Evolutionary conservation across 2,113 vertebrate species (phyloP).

Genomic region (Cettia cetti): DNA sequence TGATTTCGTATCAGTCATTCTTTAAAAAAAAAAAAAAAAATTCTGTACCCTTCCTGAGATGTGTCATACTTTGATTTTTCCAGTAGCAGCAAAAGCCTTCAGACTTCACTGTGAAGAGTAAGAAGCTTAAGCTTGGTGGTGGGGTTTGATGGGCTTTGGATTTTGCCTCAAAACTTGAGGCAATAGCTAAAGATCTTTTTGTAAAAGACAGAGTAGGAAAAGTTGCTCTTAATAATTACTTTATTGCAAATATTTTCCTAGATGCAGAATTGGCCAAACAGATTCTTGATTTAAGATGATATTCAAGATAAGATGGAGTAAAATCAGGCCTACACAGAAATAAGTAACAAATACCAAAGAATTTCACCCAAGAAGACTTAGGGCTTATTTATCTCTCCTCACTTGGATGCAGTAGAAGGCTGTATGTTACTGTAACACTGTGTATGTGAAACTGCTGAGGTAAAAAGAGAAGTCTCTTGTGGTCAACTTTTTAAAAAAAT

Average conservation of each 20-base stretch:
- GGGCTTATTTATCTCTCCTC: neutral
- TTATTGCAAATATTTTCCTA: neutral
- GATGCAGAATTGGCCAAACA: neutral
- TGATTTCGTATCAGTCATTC: neutral
- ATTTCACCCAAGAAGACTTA: neutral
- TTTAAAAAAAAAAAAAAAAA: neutral
- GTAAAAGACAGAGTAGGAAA: neutral
- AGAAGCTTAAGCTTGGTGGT: neutral
- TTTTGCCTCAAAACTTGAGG: neutral
- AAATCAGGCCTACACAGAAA: neutral
- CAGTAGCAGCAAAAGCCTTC: neutral
- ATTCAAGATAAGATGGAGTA: neutral
- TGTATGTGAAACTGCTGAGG: neutral
- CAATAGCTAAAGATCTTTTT: neutral
- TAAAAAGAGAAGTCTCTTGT: neutral
- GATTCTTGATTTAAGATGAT: neutral
- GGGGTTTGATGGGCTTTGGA: neutral
- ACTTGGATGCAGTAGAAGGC: neutral
- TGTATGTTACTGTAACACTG: neutral
- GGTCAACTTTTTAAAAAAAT: neutral
- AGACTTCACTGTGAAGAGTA: neutral
- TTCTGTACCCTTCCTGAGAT: neutral
- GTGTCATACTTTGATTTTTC: neutral
- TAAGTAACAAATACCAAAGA: neutral
- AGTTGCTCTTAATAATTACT: neutral